phyloP scores from a whole-genome alignment of 2,888 invertebrate genomes.

The Rhaphigaster nebulosa region DNA sequence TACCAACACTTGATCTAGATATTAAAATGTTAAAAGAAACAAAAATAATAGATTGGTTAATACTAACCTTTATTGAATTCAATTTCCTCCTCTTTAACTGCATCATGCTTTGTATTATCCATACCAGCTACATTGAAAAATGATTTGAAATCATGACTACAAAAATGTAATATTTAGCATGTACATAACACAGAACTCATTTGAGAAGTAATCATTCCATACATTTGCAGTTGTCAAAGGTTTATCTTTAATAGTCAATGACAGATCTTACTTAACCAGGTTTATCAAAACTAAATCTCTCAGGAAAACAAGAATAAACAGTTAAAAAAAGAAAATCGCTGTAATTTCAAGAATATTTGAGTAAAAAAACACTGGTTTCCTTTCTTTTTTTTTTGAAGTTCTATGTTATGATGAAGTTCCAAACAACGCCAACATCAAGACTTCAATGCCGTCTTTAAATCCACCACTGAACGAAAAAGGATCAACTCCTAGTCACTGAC shows the following conservation, averaged over 20 bases:
- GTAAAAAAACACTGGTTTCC: background rate
- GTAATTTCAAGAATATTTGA: background rate
- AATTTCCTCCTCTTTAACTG: slow-evolving; percentile 50
- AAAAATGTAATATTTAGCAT: background rate
- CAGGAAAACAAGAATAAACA: background rate
- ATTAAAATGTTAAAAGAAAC: background rate
- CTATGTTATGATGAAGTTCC: background rate
- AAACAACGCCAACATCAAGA: slow-evolving; percentile 31
- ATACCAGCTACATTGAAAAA: slow-evolving; percentile 61
- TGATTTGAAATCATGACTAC: slow-evolving; percentile 33
- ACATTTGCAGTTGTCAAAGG: background rate
- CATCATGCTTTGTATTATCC: slow-evolving; percentile 63
- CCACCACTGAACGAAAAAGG: background rate
- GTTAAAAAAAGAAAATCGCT: background rate
- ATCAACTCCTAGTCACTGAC: background rate
- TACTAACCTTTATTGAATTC: slow-evolving; percentile 36
- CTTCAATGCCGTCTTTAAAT: background rate
- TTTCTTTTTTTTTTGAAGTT: background rate
- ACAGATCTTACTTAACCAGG: background rate
- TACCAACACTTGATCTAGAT: background rate
- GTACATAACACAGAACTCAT: background rate
- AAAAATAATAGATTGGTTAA: background rate
- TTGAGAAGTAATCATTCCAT: background rate
- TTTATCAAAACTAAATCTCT: background rate
- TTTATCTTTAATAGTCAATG: background rate